These are phyloP conservation scores for Drosophila bocqueti DNA, from an alignment of 1,140 invertebrate species.

Conservation along the genomic window DNA sequence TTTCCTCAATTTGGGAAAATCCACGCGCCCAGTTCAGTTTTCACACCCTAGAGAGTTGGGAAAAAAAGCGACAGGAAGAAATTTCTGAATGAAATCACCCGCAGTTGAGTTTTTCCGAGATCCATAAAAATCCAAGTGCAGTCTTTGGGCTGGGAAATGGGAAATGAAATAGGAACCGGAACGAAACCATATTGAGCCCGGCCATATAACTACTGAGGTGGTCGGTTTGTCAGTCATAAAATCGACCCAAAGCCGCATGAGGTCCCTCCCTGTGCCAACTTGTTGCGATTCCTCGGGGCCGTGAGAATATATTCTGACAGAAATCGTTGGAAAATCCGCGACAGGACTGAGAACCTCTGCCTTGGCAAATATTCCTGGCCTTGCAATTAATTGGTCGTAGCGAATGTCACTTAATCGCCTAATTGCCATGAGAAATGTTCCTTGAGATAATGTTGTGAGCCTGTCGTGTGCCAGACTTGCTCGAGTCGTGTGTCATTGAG, in stretches of 20 bases:
- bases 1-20: constrained; percentile 30
- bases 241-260: constrained; percentile 24
- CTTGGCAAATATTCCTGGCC: constrained; percentile 32
- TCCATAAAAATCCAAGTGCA: constrained; percentile 44
- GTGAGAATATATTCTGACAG: constrained; percentile 52
- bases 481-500: constrained; percentile 62
- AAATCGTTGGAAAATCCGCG: constrained; percentile 31
- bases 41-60: constrained; percentile 22
- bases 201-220: constrained; percentile 75
- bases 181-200: constrained; percentile 1
- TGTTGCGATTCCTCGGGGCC: constrained; percentile 47
- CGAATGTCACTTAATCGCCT: constrained; percentile 75
- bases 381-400: constrained; percentile 71
- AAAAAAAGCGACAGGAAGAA: constrained; percentile 2
- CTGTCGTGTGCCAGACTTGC: constrained; percentile 68
- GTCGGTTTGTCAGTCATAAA: constrained; percentile 74
- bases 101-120: constrained; percentile 45
- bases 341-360: constrained; percentile 8
- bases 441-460: constrained; percentile 2
- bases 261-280: constrained; percentile 26
- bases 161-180: constrained; percentile 17
- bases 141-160: constrained; percentile 14
- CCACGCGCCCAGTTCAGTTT: constrained; percentile 30
- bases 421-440: constrained; percentile 60
- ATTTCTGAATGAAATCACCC: constrained; percentile 57